A percentile compares a stretch with the other conserved stretches of the same genome.
phyloP scores from a whole-genome alignment of 2,113 vertebrate genomes.

The Pyxicephalus adspersus region DNA sequence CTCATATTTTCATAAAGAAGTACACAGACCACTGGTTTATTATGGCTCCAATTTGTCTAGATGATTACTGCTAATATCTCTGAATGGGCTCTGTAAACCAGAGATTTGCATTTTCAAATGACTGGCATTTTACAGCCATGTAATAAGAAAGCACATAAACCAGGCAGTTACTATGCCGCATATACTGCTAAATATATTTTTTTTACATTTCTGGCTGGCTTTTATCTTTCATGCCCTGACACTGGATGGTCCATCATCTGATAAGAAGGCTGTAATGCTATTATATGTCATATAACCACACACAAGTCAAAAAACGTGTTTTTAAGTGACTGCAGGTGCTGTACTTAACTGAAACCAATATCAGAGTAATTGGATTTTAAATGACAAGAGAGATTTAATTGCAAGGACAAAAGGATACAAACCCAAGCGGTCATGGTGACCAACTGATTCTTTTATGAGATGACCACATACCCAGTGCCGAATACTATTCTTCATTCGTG shows the following conservation, averaged over 20 bases:
- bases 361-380: background rate
- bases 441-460: background rate
- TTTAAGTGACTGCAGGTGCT: background rate
- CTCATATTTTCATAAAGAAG: too few relatives aligned
- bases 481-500: too few relatives aligned
- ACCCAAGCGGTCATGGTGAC: background rate
- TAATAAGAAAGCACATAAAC: background rate
- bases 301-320: background rate
- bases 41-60: constrained; percentile 2
- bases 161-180: background rate
- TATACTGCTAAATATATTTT: background rate
- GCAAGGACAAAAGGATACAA: background rate
- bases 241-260: constrained; percentile 18
- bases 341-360: background rate
- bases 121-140: background rate
- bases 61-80: background rate
- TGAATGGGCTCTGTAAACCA: constrained; percentile 13
- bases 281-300: constrained; percentile 10
- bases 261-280: constrained; percentile 33
- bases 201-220: background rate
- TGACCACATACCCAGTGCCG: background rate
- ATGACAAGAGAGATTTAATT: constrained; percentile 4
- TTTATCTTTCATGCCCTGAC: constrained; percentile 18
- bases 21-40: too few relatives aligned
- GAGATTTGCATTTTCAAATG: background rate